phyloP scores from a whole-genome alignment of 2,888 invertebrate species.

The Tetheella fluctuosa region DNA sequence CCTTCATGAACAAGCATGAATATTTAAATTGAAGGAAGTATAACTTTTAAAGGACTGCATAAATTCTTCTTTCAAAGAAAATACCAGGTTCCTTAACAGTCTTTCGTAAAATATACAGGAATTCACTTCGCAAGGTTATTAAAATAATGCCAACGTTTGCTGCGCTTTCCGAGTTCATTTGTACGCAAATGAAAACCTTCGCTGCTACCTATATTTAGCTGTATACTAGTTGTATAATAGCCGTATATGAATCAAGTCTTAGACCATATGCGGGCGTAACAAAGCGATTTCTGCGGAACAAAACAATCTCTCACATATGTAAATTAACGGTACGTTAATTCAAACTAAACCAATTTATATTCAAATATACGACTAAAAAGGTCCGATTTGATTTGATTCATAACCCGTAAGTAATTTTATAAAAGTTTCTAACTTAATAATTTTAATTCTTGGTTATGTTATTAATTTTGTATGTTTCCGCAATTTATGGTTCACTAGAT shows the following conservation, averaged over 20 bases:
- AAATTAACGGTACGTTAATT: conserved; percentile 8
- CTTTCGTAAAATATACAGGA: background rate
- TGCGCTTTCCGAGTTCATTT: background rate
- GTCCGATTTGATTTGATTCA: background rate
- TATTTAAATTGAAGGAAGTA: no score
- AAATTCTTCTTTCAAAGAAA: background rate
- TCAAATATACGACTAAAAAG: background rate
- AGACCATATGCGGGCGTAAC: background rate
- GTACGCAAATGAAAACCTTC: background rate
- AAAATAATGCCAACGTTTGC: background rate
- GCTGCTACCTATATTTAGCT: background rate
- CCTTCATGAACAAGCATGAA: no score
- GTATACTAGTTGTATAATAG: background rate
- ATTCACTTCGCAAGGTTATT: background rate
- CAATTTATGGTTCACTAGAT: background rate
- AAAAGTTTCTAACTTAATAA: background rate
- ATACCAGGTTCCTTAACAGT: background rate
- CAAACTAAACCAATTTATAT: conserved; percentile 7
- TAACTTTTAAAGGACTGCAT: no score
- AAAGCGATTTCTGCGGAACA: background rate
- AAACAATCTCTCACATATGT: conserved; percentile 4
- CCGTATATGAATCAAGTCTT: background rate
- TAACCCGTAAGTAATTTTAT: background rate
- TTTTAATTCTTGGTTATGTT: background rate
- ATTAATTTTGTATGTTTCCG: background rate